phyloP scores from a whole-genome alignment of 2,888 invertebrate species.

The Linnaemya tessellans region DNA sequence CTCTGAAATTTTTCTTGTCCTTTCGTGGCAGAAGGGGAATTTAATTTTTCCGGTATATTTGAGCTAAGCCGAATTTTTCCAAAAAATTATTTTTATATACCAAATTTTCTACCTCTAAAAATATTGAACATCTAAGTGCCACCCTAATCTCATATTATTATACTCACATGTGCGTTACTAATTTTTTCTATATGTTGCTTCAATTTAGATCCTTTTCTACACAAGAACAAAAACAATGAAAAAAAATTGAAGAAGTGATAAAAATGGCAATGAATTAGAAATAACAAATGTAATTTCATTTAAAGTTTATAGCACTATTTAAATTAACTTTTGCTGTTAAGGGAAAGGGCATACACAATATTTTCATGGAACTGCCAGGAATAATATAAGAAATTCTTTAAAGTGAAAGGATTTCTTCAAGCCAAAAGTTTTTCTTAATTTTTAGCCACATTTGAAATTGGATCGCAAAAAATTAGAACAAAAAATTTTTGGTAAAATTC shows the following conservation, averaged over 20 bases:
- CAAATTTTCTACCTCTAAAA: neutral
- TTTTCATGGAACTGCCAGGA: neutral
- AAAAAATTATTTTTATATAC: too few relatives aligned
- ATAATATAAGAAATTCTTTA: neutral
- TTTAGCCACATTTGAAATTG: too few relatives aligned
- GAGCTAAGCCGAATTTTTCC: too few relatives aligned
- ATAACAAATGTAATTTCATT: slow-evolving; percentile 66
- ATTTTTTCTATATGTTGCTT: slow-evolving; percentile 22
- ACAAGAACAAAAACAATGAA: too few relatives aligned
- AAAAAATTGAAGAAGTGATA: slow-evolving; percentile 21
- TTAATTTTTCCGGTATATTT: too few relatives aligned
- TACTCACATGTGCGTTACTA: slow-evolving; percentile 11
- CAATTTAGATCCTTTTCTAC: slow-evolving; percentile 10
- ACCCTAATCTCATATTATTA: slow-evolving; percentile 16
- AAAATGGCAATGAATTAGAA: slow-evolving; percentile 68
- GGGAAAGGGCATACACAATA: neutral
- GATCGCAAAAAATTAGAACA: too few relatives aligned
- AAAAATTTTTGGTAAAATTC: too few relatives aligned
- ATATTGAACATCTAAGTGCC: neutral
- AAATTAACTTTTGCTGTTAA: slow-evolving; percentile 33
- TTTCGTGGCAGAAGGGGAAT: too few relatives aligned
- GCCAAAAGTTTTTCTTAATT: too few relatives aligned
- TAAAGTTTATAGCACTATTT: slow-evolving; percentile 64
- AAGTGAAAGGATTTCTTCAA: neutral
- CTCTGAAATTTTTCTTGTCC: too few relatives aligned